Percentiles rank a stretch among this genome's conserved stretches.
Evolutionary conservation across 1,140 invertebrate genomes (phyloP).

Genomic region (Ceratina calcarata): DNA sequence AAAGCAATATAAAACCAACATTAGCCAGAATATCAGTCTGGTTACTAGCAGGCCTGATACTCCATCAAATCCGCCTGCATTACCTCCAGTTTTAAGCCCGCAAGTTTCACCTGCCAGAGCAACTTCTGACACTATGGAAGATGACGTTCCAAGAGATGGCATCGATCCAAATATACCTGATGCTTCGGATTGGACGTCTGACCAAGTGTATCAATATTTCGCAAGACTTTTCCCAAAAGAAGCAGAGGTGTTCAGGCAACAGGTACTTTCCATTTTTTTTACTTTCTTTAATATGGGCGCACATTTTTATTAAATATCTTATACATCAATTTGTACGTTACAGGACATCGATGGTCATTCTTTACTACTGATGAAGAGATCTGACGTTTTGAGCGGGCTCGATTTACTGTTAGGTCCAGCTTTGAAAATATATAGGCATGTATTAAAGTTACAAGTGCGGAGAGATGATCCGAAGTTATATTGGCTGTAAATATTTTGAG

Average conservation of each 20-base stretch:
- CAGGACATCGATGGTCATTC: constrained; percentile 94
- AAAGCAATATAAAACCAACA: constrained; percentile 66
- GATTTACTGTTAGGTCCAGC: constrained; percentile 91
- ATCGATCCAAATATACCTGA: constrained; percentile 88
- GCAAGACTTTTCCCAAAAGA: constrained; percentile 87
- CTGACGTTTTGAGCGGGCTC: constrained; percentile 89
- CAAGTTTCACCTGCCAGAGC: constrained; percentile 74
- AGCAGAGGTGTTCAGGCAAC: constrained; percentile 88
- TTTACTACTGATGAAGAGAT: constrained; percentile 88
- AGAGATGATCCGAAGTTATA: constrained; percentile 86
- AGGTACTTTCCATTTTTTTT: constrained; percentile 81
- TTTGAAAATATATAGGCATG: constrained; percentile 91
- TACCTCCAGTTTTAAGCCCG: constrained; percentile 75
- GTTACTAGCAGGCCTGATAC: constrained; percentile 68
- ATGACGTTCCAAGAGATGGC: constrained; percentile 64
- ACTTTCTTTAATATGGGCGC: not conserved
- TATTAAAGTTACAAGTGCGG: constrained; percentile 86
- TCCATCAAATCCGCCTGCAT: constrained; percentile 65
- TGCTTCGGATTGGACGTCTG: constrained; percentile 88
- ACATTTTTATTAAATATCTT: not conserved
- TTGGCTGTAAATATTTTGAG: constrained; percentile 80
- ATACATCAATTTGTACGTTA: constrained; percentile 66
- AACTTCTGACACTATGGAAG: constrained; percentile 71
- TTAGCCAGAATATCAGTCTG: constrained; percentile 48
- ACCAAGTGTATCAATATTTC: constrained; percentile 92